phyloP scores from a whole-genome alignment of 2,888 invertebrate genomes.

The Epinotia brunnichana region DNA sequence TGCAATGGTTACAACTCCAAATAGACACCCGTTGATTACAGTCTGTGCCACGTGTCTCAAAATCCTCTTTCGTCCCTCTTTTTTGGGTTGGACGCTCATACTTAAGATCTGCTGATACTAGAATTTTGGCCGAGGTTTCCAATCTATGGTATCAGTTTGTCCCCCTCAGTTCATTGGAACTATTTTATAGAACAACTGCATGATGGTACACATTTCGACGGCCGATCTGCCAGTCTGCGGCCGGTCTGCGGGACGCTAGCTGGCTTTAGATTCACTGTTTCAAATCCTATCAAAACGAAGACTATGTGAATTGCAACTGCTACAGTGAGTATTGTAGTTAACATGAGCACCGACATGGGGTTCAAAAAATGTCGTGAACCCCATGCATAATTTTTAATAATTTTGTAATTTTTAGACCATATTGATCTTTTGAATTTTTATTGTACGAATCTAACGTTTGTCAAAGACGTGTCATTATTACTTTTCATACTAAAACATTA shows the following conservation, averaged over 20 bases:
- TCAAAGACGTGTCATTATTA: constrained; percentile 6
- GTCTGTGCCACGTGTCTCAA: constrained; percentile 55
- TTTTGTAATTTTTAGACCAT: constrained; percentile 16
- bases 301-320: background rate
- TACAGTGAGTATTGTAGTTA: background rate
- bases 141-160: background rate
- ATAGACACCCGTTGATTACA: constrained; percentile 11
- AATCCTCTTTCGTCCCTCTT: constrained; percentile 54
- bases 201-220: constrained; percentile 1
- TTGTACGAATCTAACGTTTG: background rate
- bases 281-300: constrained; percentile 2
- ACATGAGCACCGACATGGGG: background rate
- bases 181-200: constrained; percentile 10
- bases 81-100: constrained; percentile 49
- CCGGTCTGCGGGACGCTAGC: too few species aligned
- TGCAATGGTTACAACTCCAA: constrained; percentile 20
- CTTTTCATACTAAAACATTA: background rate
- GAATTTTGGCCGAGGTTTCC: background rate
- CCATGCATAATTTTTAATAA: background rate
- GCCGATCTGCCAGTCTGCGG: background rate
- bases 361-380: constrained; percentile 1
- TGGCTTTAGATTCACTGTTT: background rate
- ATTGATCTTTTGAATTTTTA: background rate
- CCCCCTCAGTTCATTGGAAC: background rate
- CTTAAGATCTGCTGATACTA: background rate